Evolutionary conservation across 2,797 vertebrate species (phyloP).

Genomic region (Phoxinus dragarum): DNA sequence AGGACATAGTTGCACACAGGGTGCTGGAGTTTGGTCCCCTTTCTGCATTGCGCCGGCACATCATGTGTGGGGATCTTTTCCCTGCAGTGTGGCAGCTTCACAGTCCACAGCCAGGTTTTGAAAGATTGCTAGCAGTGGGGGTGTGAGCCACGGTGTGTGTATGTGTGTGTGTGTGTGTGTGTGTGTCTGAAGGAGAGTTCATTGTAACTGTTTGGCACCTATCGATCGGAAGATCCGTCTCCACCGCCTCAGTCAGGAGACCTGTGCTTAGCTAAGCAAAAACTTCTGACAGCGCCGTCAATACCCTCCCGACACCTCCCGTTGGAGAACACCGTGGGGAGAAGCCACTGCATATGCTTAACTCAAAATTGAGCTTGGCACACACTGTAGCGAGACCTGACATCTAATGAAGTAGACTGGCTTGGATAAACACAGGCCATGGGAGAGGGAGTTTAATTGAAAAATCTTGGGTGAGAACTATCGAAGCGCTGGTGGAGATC

Average conservation of each 20-base stretch:
- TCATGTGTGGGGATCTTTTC: constrained; percentile 58
- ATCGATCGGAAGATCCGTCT: constrained; percentile 55
- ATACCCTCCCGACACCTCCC: constrained; percentile 45
- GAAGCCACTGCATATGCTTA: constrained; percentile 38
- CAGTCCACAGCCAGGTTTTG: constrained; percentile 58
- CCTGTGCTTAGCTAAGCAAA: constrained; percentile 62
- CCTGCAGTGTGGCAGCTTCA: constrained; percentile 58
- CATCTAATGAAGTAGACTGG: constrained; percentile 32
- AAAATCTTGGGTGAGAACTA: constrained; percentile 30
- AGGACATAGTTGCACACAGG: constrained; percentile 28
- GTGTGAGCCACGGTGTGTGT: constrained; percentile 38
- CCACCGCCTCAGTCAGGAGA: constrained; percentile 43
- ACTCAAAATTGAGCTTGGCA: constrained; percentile 47
- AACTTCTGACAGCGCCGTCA: constrained; percentile 53
- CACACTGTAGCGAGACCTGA: constrained; percentile 23
- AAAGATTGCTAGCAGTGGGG: constrained; percentile 57
- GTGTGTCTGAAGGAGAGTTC: constrained; percentile 37
- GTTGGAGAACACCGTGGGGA: constrained; percentile 9
- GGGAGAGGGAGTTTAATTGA: constrained; percentile 37
- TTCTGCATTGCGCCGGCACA: constrained; percentile 61
- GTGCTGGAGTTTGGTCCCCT: constrained; percentile 42
- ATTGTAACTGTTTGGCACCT: constrained; percentile 46
- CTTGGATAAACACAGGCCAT: constrained; percentile 24
- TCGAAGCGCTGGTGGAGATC: neutral
- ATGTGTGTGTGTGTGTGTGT: constrained; percentile 37